Conservation (phyloP, 2,113 vertebrate species). For the Bambusicola thoracicus region DNA sequence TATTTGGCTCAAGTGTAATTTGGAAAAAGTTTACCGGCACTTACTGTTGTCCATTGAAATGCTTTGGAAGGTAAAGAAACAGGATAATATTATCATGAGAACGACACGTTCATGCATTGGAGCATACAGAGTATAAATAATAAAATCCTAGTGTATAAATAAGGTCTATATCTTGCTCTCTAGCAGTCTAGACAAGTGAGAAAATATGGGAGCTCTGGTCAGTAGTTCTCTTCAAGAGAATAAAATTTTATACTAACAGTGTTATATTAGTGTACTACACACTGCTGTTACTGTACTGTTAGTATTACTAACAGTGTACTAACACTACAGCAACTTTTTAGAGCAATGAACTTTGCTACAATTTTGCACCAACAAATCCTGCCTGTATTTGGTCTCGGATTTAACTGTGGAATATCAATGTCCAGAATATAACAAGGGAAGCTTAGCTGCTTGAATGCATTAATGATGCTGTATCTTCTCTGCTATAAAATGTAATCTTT, state of each 20-base stretch:
- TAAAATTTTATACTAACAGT: background rate
- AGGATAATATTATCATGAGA: background rate
- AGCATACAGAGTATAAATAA: background rate
- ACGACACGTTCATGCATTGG: background rate
- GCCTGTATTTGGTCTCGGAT: background rate
- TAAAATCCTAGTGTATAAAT: background rate
- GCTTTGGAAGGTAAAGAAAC: background rate
- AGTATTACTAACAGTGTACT: too few species aligned
- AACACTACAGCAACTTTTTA: background rate
- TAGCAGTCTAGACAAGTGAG: background rate
- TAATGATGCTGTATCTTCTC: constrained; percentile 27
- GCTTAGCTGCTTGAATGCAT: background rate
- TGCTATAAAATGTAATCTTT: background rate
- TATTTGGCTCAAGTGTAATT: background rate
- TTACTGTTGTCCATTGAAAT: background rate
- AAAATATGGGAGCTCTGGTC: background rate
- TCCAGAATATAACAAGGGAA: background rate
- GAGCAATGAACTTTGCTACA: background rate
- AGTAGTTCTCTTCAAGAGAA: background rate
- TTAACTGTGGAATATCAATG: background rate
- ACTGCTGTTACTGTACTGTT: too few species aligned
- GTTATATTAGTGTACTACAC: too few species aligned
- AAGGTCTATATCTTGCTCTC: background rate
- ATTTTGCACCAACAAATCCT: background rate
- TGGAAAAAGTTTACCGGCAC: background rate